These are phyloP conservation scores for Acleris literana DNA, from an alignment of 2,888 invertebrate genomes.

Conservation along the genomic window DNA sequence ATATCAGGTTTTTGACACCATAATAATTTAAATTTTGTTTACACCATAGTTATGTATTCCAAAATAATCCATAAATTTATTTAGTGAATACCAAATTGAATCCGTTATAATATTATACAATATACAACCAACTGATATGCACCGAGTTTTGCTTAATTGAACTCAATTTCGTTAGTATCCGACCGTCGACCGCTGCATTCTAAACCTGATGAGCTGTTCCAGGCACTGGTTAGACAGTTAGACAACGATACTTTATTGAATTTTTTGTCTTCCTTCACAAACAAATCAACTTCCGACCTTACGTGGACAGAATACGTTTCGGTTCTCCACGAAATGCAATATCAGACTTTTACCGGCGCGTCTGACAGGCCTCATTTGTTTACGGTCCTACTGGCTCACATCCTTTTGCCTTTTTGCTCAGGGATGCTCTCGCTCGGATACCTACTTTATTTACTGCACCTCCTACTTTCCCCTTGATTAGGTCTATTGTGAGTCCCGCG, in stretches of 20 bases:
- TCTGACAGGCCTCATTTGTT: slow-evolving; percentile 36
- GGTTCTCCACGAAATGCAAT: not conserved
- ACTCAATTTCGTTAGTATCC: not conserved
- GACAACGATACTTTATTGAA: slow-evolving; percentile 35
- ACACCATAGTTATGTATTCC: no score
- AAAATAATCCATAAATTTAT: not conserved
- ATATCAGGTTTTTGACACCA: no score
- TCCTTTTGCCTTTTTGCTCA: slow-evolving; percentile 33
- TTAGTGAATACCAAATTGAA: not conserved
- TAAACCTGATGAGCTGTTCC: slow-evolving; percentile 19
- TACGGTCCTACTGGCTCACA: slow-evolving; percentile 30
- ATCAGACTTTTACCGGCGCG: slow-evolving; percentile 19
- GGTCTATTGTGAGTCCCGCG: slow-evolving; percentile 33
- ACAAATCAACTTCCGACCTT: slow-evolving; percentile 11
- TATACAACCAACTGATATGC: not conserved
- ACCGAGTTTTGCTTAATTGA: not conserved
- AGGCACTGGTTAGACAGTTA: slow-evolving; percentile 30
- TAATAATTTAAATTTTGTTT: no score
- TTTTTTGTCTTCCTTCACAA: slow-evolving; percentile 26
- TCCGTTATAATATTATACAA: no score
- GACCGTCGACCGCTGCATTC: slow-evolving; percentile 3
- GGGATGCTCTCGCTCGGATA: slow-evolving; percentile 31
- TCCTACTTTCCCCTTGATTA: slow-evolving; percentile 31
- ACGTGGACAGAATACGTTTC: not conserved
- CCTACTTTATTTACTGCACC: slow-evolving; percentile 33